Conservation (phyloP, 2,113 vertebrate genomes). For the Spea bombifrons region DNA sequence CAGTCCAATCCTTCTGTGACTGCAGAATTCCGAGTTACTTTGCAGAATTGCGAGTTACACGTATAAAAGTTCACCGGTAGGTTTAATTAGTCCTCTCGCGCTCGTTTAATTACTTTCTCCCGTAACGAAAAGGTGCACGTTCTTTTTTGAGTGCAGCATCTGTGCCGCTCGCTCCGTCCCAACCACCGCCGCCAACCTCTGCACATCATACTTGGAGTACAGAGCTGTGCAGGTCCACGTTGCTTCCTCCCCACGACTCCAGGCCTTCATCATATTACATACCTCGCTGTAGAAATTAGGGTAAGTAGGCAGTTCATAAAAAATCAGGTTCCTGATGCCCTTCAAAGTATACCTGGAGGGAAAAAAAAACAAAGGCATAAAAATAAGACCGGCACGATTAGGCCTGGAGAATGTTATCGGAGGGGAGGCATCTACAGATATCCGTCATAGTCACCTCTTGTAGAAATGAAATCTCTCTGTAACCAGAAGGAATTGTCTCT, state of each 20-base stretch:
- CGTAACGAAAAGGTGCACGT: conserved; percentile 89
- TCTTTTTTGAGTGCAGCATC: conserved; percentile 88
- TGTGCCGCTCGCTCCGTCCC: conserved; percentile 86
- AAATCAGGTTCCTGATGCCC: conserved; percentile 90
- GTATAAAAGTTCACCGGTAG: too few species aligned
- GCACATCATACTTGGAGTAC: conserved; percentile 86
- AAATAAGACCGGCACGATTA: too few species aligned
- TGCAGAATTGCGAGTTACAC: too few species aligned
- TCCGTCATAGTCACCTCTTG: conserved; percentile 75
- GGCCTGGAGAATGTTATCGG: background rate
- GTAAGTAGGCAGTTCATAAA: conserved; percentile 89
- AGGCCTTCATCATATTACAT: conserved; percentile 88
- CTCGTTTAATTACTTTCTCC: conserved; percentile 70
- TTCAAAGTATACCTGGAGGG: conserved; percentile 80
- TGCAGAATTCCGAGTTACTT: too few species aligned
- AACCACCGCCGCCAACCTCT: conserved; percentile 78
- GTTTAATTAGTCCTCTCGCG: background rate
- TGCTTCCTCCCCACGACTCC: conserved; percentile 69
- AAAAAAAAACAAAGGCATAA: background rate
- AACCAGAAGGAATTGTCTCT: conserved; percentile 86
- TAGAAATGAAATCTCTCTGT: conserved; percentile 97
- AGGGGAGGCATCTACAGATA: background rate
- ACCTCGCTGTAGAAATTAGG: conserved; percentile 94
- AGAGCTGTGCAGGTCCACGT: conserved; percentile 90
- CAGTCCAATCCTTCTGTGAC: too few species aligned